Base-by-base conservation (phyloP, 2,797 vertebrate genomes). In the Florisuga fusca region DNA sequence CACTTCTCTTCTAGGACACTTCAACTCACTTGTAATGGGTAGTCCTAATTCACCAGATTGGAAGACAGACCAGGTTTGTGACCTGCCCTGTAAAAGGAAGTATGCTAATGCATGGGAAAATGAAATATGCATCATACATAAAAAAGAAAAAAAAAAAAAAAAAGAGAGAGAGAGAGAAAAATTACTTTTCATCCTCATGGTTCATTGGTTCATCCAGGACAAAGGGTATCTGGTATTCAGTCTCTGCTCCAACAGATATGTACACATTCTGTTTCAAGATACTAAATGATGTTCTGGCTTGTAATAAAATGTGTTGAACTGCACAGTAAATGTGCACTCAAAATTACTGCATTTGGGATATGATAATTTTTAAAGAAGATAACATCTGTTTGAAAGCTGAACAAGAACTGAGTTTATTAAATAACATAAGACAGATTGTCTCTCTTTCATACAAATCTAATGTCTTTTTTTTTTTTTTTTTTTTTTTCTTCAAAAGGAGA, bases 321-420 rank as follows among this genome's bases (percentile, higher is more conserved):
- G 80, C 34, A 31, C 72, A 80, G 46, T 85, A 72, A 89, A 94
- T 72, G 71, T 89, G 94, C 96, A 95, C 94, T 97, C 95, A 94
- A 96, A 92, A 80, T 93, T 87, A 67, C 87, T 90, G 75, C 67
- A 68, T 87, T 93, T 72, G 58, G 53, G 68, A 89, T 90, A 71
- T 43, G 57, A 83, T 77, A 75, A 92, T 96, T 95, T 95, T 93
- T 85, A 64, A 95, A 83, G 63, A 87, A 61, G 86, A 95, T 92
- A 96, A 95, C 92, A 97, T 95, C 96, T 96, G 92, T 87, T 96
- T 97, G 94, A 97, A 96, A 90, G 84, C 94, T 77, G 89, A 92
- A 75, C 61, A 92, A 90, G 81, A 95, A 86, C 8, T 94, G 93
- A 96, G 89, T 77, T 85, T 80, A 87, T 67, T 92, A 41, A 94